Percentiles rank a stretch among this genome's conserved stretches.
These are phyloP conservation scores for Dendrolimus kikuchii DNA, from an alignment of 1,140 invertebrate genomes.

Conservation along the genomic window DNA sequence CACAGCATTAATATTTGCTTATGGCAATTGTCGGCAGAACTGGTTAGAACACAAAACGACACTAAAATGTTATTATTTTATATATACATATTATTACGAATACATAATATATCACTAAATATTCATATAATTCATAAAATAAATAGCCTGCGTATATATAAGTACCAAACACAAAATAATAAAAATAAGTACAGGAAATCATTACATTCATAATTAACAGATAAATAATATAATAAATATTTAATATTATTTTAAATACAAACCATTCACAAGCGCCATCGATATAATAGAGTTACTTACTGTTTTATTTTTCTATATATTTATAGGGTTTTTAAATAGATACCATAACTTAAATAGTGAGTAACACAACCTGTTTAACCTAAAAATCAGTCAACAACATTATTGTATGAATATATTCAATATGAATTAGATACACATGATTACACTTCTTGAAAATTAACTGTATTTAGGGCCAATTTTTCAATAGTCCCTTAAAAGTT, in stretches of 20 bases:
- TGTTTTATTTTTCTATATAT: slow-evolving; percentile 1
- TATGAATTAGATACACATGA: too few relatives aligned
- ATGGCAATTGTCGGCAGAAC: background rate
- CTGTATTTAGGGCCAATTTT: background rate
- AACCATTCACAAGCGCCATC: slow-evolving; percentile 6
- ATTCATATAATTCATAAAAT: too few relatives aligned
- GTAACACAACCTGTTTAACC: too few relatives aligned
- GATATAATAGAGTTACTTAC: slow-evolving; percentile 1
- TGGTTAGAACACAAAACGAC: background rate
- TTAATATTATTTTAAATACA: background rate
- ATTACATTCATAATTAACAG: too few relatives aligned
- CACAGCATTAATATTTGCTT: background rate
- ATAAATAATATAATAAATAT: too few relatives aligned
- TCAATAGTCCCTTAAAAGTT: background rate
- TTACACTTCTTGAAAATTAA: too few relatives aligned
- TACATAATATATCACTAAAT: too few relatives aligned
- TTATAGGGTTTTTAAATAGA: too few relatives aligned
- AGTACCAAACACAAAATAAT: background rate
- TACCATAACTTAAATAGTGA: too few relatives aligned
- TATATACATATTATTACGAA: background rate
- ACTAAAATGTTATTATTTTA: slow-evolving; percentile 5
- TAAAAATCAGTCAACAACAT: too few relatives aligned
- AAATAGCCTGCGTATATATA: background rate
- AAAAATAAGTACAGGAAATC: background rate
- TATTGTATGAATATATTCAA: too few relatives aligned